phyloP scores from a whole-genome alignment of 30 jellyfish, hydroid and myxozoan genomes.

The Aurelia sp. region DNA sequence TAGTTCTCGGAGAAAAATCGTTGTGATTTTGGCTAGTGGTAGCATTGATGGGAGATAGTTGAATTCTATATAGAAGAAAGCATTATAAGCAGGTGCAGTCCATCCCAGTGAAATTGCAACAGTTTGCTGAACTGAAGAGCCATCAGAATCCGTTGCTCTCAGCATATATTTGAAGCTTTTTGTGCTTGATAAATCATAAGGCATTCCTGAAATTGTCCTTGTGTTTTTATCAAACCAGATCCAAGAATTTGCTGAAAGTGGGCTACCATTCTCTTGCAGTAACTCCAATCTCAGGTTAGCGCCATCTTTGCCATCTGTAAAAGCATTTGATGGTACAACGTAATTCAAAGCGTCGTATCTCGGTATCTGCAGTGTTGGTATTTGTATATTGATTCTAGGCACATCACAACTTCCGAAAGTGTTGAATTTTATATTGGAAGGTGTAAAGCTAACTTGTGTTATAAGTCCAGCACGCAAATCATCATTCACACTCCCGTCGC shows the following conservation, averaged over 20 bases:
- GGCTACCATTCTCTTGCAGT: slow-evolving; percentile 41
- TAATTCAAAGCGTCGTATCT: slow-evolving; percentile 71
- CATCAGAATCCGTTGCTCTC: slow-evolving; percentile 68
- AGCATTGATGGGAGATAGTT: slow-evolving; percentile 11
- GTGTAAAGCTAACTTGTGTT: background rate
- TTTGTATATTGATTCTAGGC: slow-evolving; percentile 60
- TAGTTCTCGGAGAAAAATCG: slow-evolving; percentile 26
- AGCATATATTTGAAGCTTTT: slow-evolving; percentile 27
- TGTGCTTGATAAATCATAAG: slow-evolving; percentile 34
- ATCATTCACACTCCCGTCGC: slow-evolving; percentile 50
- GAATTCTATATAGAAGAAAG: slow-evolving; percentile 40
- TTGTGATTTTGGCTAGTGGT: slow-evolving; percentile 61
- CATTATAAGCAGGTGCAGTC: slow-evolving; percentile 58
- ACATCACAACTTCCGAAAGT: slow-evolving; percentile 49
- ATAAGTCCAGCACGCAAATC: slow-evolving; percentile 15
- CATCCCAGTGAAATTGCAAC: slow-evolving; percentile 19
- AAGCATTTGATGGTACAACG: slow-evolving; percentile 68
- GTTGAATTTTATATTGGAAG: slow-evolving; percentile 11
- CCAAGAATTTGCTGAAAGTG: slow-evolving; percentile 76
- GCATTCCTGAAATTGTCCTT: slow-evolving; percentile 80
- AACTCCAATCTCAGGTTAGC: slow-evolving; percentile 17
- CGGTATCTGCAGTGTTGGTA: slow-evolving; percentile 64
- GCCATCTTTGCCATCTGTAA: slow-evolving; percentile 71
- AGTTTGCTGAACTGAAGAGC: slow-evolving; percentile 33
- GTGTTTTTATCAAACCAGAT: slow-evolving; percentile 56